These are phyloP conservation scores for Spilosoma lubricipeda DNA, from an alignment of 2,888 invertebrate genomes.

Conservation along the genomic window DNA sequence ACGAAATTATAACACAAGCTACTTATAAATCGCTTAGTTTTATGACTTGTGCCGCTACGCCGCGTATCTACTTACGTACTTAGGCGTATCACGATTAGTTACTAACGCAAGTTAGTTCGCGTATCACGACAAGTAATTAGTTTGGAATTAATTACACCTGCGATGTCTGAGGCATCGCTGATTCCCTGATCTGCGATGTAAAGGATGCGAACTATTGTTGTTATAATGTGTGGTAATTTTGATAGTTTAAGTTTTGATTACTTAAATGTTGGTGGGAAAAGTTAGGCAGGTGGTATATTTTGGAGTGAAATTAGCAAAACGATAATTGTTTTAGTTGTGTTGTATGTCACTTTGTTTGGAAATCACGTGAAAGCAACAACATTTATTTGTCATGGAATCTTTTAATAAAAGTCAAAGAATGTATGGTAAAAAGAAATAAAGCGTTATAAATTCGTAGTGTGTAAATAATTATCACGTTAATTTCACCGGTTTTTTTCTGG, in stretches of 20 bases:
- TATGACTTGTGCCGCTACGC: slow-evolving; percentile 49
- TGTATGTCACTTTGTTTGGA: too few species aligned
- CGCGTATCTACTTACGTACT: slow-evolving; percentile 51
- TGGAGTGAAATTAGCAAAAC: neutral
- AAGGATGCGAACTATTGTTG: slow-evolving; percentile 28
- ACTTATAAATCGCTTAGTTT: slow-evolving; percentile 54
- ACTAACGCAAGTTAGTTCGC: slow-evolving; percentile 45
- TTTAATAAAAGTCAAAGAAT: too few species aligned
- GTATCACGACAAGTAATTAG: slow-evolving; percentile 75
- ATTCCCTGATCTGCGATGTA: slow-evolving; percentile 36
- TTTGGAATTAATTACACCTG: slow-evolving; percentile 78
- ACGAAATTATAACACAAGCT: too few species aligned
- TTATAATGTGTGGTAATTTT: slow-evolving; percentile 11
- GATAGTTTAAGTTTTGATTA: neutral
- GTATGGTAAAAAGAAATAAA: neutral
- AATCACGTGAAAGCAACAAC: too few species aligned
- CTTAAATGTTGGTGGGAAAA: neutral
- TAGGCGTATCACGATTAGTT: slow-evolving; percentile 40
- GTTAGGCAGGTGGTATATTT: neutral
- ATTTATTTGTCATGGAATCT: too few species aligned
- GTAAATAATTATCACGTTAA: too few species aligned
- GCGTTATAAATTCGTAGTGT: too few species aligned
- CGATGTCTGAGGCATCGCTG: slow-evolving; percentile 59
- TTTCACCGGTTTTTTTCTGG: too few species aligned
- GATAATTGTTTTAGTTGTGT: neutral